Evolutionary conservation across 2,888 invertebrate species (phyloP).

Genomic region (Crepidodera aurea): DNA sequence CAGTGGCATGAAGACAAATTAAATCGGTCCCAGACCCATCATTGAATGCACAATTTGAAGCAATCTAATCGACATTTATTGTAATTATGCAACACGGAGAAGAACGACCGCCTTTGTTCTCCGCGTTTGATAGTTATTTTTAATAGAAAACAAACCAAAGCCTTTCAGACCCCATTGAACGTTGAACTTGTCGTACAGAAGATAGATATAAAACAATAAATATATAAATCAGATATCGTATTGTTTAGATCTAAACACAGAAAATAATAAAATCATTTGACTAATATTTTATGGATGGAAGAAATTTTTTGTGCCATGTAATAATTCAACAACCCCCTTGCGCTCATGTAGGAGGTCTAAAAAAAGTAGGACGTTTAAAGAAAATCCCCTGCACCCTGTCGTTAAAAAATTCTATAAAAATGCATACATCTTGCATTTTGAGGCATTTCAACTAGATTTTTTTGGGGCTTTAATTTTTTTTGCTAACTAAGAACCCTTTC

Average conservation of each 20-base stretch:
- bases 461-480: no score
- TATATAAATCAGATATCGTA: constrained; percentile 1
- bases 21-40: constrained; percentile 2
- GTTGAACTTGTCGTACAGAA: neutral
- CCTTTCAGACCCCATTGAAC: constrained; percentile 3
- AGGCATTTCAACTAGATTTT: no score
- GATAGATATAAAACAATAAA: neutral
- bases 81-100: constrained; percentile 19
- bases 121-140: neutral
- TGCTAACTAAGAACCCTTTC: no score
- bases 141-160: constrained; percentile 5
- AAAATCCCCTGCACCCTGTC: no score
- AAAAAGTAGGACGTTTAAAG: no score
- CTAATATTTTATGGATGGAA: no score
- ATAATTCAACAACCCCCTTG: no score
- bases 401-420: no score
- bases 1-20: constrained; percentile 12
- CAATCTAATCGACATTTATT: constrained; percentile 24
- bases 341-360: no score
- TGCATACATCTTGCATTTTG: no score
- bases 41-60: constrained; percentile 14
- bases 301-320: no score
- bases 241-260: neutral
- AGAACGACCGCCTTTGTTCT: constrained; percentile 9
- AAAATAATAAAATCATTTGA: no score